phyloP scores from a whole-genome alignment of 2,888 invertebrate species.

The Chouioia cunea region DNA sequence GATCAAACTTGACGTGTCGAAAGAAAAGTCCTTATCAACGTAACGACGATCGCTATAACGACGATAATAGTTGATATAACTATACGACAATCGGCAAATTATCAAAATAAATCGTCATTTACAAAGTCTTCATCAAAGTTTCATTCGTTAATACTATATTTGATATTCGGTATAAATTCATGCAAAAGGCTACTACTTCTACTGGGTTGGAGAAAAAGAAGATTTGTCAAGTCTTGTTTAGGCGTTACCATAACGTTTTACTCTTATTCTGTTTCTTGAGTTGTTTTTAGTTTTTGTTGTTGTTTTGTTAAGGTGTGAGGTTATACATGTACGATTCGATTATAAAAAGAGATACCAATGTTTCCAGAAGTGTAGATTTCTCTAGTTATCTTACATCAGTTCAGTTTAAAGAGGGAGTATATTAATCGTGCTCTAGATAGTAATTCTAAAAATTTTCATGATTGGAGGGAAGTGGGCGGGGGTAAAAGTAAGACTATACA shows the following conservation, averaged over 20 bases:
- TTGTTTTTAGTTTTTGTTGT: conserved; percentile 43
- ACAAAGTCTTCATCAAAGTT: conserved; percentile 50
- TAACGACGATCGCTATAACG: conserved; percentile 32
- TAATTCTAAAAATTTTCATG: conserved; percentile 35
- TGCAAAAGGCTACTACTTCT: conserved; percentile 54
- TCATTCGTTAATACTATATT: conserved; percentile 51
- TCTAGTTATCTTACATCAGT: conserved; percentile 28
- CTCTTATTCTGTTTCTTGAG: conserved; percentile 37
- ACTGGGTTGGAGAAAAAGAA: conserved; percentile 44
- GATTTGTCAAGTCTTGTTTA: conserved; percentile 39
- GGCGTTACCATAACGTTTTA: conserved; percentile 42
- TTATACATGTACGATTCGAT: conserved; percentile 45
- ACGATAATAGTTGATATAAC: conserved; percentile 33
- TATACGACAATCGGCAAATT: conserved; percentile 38
- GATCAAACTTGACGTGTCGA: conserved; percentile 37
- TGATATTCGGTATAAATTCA: conserved; percentile 55
- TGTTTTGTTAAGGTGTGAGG: conserved; percentile 36
- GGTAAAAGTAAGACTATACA: conserved; percentile 43
- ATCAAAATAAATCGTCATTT: conserved; percentile 47
- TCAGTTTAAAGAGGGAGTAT: conserved; percentile 18
- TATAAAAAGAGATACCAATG: conserved; percentile 46
- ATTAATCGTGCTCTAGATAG: conserved; percentile 36
- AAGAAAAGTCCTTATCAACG: conserved; percentile 21
- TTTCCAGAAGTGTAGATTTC: conserved; percentile 13
- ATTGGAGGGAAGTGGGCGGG: conserved; percentile 5